phyloP scores from a whole-genome alignment of 1,140 invertebrate species.

The Trachymyrmex cornetzi region DNA sequence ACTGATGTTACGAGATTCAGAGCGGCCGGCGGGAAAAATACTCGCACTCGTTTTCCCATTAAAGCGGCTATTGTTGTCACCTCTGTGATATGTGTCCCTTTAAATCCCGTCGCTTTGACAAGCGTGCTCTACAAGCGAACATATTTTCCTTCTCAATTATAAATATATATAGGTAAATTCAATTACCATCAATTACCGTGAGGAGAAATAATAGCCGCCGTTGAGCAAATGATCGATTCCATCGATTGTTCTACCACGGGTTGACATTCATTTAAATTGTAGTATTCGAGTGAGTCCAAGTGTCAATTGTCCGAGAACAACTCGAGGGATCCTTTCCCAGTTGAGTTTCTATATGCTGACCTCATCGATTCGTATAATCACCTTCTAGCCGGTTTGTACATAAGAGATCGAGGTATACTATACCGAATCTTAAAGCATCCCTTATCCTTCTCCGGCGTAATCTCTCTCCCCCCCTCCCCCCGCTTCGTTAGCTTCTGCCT shows the following conservation, averaged over 20 bases:
- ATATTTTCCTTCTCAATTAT: conserved; percentile 16
- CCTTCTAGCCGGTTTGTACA: conserved; percentile 36
- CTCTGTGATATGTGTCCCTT: background rate
- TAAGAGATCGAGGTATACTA: conserved; percentile 76
- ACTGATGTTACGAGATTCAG: conserved; percentile 10
- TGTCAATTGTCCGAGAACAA: conserved; percentile 29
- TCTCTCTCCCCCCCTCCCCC: conserved; percentile 73
- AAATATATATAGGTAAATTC: background rate
- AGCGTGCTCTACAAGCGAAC: background rate
- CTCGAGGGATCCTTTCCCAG: conserved; percentile 24
- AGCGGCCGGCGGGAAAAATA: conserved; percentile 1
- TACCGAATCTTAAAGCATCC: conserved; percentile 77
- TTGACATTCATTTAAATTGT: conserved; percentile 18
- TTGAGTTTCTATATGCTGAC: conserved; percentile 73
- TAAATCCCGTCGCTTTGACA: background rate
- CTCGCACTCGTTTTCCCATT: conserved; percentile 18
- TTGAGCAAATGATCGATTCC: background rate
- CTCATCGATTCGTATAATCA: conserved; percentile 64
- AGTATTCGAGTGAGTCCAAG: background rate
- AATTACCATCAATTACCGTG: conserved; percentile 13
- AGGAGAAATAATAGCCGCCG: background rate
- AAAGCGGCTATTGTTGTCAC: conserved; percentile 4
- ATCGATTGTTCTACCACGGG: background rate
- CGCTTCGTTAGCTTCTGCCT: conserved; percentile 3
- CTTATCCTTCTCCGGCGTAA: conserved; percentile 77